Conservation (phyloP, 2,113 vertebrate species). For the Cyprinodon variegatus region DNA sequence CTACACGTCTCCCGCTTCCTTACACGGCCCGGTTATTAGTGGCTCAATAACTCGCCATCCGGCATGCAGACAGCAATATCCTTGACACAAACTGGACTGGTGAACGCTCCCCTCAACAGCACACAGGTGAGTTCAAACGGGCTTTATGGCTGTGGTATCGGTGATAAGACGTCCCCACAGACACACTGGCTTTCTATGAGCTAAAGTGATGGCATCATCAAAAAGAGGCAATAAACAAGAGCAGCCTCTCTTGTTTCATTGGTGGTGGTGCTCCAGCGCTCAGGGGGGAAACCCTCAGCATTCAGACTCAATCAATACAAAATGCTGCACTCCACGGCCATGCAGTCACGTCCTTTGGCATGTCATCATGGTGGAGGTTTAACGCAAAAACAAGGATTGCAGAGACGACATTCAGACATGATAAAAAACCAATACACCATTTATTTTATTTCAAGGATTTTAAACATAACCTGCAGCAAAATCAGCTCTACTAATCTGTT, state of each 20-base stretch:
- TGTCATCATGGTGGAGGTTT: constrained; percentile 8
- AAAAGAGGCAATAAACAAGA: constrained; percentile 63
- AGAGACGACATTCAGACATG: constrained; percentile 25
- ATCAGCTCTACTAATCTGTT: neutral
- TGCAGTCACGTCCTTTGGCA: constrained; percentile 24
- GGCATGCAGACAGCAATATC: constrained; percentile 30
- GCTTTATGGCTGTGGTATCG: constrained; percentile 53
- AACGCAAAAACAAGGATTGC: constrained; percentile 17
- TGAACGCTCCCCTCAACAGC: constrained; percentile 37
- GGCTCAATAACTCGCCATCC: constrained; percentile 18
- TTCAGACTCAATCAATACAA: constrained; percentile 65
- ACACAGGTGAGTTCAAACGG: constrained; percentile 58
- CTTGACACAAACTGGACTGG: constrained; percentile 42
- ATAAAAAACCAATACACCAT: neutral
- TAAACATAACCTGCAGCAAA: neutral
- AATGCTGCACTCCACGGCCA: constrained; percentile 48
- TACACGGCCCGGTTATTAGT: constrained; percentile 13
- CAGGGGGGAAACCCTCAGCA: constrained; percentile 50
- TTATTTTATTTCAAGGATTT: neutral
- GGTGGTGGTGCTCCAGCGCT: constrained; percentile 46
- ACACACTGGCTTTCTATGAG: constrained; percentile 35
- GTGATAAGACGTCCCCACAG: constrained; percentile 47
- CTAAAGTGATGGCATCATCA: constrained; percentile 69
- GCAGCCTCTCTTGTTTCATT: constrained; percentile 46
- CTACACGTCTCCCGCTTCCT: neutral